These are phyloP conservation scores for Fistularia tabacaria DNA, from an alignment of 2,797 vertebrate genomes.

Conservation along the genomic window DNA sequence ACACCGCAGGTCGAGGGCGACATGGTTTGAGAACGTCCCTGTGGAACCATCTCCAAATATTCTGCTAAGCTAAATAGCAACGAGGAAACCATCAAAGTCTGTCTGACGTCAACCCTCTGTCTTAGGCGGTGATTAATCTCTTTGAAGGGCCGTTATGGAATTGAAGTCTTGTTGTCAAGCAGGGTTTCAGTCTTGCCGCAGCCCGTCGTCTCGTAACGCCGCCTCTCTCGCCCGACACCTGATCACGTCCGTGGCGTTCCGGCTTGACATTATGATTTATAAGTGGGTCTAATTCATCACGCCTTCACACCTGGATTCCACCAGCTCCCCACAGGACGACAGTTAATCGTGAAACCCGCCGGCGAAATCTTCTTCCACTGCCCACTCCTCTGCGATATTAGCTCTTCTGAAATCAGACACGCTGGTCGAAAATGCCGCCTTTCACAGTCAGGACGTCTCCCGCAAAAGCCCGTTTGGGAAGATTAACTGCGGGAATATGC, in stretches of 20 bases:
- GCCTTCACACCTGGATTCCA: too few relatives aligned
- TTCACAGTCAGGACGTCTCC: conserved; percentile 57
- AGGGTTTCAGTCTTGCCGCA: not conserved
- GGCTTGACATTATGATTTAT: conserved; percentile 10
- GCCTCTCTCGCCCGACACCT: not conserved
- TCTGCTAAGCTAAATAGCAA: too few relatives aligned
- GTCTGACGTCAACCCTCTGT: too few relatives aligned
- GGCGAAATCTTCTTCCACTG: conserved; percentile 9
- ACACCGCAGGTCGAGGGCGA: too few relatives aligned
- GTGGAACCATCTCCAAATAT: too few relatives aligned
- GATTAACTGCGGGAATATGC: conserved; percentile 71
- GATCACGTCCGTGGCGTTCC: conserved; percentile 6
- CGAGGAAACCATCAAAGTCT: too few relatives aligned
- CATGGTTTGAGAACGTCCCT: too few relatives aligned
- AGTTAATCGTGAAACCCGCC: conserved; percentile 8
- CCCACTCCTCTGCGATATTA: conserved; percentile 26
- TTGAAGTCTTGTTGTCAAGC: not conserved
- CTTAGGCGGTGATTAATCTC: too few relatives aligned
- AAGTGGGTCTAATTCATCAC: conserved; percentile 1
- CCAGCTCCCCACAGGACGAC: too few relatives aligned
- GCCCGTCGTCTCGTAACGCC: not conserved
- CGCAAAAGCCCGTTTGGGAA: conserved; percentile 58
- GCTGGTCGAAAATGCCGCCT: conserved; percentile 37
- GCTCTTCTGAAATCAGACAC: conserved; percentile 35
- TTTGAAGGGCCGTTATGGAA: not conserved